Base-by-base conservation (phyloP, 1,140 invertebrate genomes). In the Euura saliciscinereae region DNA sequence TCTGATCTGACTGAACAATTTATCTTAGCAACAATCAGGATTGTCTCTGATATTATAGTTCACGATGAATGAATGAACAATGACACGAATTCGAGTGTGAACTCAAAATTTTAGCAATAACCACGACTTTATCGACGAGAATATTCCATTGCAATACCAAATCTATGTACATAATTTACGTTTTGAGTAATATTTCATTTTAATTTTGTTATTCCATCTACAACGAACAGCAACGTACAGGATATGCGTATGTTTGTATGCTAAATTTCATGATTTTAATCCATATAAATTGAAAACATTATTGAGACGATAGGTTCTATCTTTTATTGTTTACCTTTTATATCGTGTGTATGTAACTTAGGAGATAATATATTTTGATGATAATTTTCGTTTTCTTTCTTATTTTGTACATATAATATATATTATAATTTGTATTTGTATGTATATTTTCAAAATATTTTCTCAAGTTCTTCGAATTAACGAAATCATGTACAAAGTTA, bases 401-500 rank as follows among this genome's bases (percentile, higher is more conserved):
- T 71, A 59, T 71, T 71, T 28, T 28, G 28, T 28, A 28, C 28
- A 28, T 28, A 28, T 28, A 1, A 28, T 28, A 28, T 28, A 28
- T 28, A 28, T 28, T 28, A 28, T 28, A 28, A 28, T 1, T 28
- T 28, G 28, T 28, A 28, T 28, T 28, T 13, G 68, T 44, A 11
- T 71, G 70, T 71, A 51, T 43, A 71, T 65, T 43, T 45, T 65
- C 51, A 3, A 45, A 46, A 11, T 64, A 64, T 66, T 65, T 72
- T 72, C 28, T 42, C 10, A n/a, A 51, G 43, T 65, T 44, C 45
- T 11, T 28, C 28, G 10, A 3, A 4, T 75, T 4, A 51, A 73
- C 71, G 65, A 79, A 28, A 82, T 80, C 76, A 75, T 85, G 83
- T 85, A 85, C 81, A 85, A 85, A 85, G 77, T 80, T 83, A 73